phyloP scores from a whole-genome alignment of 1,140 invertebrate genomes.

The Melanaphis sacchari region DNA sequence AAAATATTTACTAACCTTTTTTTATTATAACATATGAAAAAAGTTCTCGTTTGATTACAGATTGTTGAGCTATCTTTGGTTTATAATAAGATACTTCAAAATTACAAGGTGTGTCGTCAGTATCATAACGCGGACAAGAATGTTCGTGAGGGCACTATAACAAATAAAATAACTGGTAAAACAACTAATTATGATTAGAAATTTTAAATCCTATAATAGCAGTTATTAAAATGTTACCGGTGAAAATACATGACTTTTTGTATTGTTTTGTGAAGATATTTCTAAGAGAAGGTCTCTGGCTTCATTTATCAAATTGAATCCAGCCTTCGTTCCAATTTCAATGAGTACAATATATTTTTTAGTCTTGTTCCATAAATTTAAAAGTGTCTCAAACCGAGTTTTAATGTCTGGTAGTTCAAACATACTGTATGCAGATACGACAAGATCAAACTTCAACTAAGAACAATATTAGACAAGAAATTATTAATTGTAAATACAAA shows the following conservation, averaged over 20 bases:
- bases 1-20: conserved; percentile 69
- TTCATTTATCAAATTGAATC: conserved; percentile 79
- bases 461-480: conserved; percentile 62
- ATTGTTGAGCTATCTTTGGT: conserved; percentile 66
- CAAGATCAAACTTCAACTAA: conserved; percentile 78
- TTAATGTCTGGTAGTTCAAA: conserved; percentile 77
- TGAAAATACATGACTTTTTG: conserved; percentile 71
- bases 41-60: conserved; percentile 66
- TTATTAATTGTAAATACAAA: conserved; percentile 27
- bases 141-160: conserved; percentile 81
- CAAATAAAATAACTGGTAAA: conserved; percentile 35
- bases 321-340: conserved; percentile 82
- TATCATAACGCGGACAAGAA: conserved; percentile 73
- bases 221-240: conserved; percentile 69
- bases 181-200: neutral
- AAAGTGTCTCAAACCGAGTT: conserved; percentile 73
- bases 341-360: conserved; percentile 81
- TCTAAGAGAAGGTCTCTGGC: conserved; percentile 76
- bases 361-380: conserved; percentile 87
- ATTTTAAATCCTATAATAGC: neutral
- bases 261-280: conserved; percentile 63
- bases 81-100: conserved; percentile 73
- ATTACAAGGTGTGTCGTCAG: conserved; percentile 76
- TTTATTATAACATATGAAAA: conserved; percentile 81
- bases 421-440: conserved; percentile 81